Percentiles rank a stretch among this genome's conserved stretches.
Conservation (phyloP, 2,797 vertebrate species). For the Gymnothorax javanicus region DNA sequence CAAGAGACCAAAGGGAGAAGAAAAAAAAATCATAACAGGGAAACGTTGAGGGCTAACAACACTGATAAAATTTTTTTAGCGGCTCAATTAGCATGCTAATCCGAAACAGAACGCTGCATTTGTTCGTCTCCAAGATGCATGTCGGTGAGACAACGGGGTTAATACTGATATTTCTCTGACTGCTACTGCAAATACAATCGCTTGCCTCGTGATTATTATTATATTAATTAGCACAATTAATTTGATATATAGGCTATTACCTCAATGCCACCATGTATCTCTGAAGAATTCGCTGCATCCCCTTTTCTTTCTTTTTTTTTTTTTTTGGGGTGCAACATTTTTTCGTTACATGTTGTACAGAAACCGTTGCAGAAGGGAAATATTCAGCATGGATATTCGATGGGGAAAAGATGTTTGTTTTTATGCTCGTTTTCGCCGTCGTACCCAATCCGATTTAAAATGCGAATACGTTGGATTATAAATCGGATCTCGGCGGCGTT, state of each 20-base stretch:
- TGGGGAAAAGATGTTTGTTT: conserved; percentile 53
- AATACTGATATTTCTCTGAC: conserved; percentile 51
- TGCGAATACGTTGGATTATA: conserved; percentile 60
- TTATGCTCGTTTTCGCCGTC: conserved; percentile 47
- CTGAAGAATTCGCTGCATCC: conserved; percentile 39
- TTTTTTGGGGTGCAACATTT: conserved; percentile 43
- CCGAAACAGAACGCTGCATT: conserved; percentile 77
- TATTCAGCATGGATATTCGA: conserved; percentile 63
- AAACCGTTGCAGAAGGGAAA: conserved; percentile 38
- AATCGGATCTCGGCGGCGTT: conserved; percentile 50
- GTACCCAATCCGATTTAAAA: conserved; percentile 51
- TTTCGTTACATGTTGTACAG: conserved; percentile 44
- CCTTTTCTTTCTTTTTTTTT: conserved; percentile 45
- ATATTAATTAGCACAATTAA: conserved; percentile 18
- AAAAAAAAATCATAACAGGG: conserved; percentile 27
- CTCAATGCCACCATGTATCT: conserved; percentile 34
- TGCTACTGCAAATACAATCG: conserved; percentile 53
- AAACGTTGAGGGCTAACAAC: conserved; percentile 34
- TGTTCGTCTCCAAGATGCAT: conserved; percentile 71
- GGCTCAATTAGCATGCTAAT: conserved; percentile 58
- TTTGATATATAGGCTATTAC: not conserved
- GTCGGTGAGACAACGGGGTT: conserved; percentile 67
- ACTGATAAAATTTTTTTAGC: conserved; percentile 45
- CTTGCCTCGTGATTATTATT: conserved; percentile 20
- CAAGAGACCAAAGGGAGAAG: conserved; percentile 29